These are phyloP conservation scores for Pseudorasbora parva DNA, from an alignment of 2,113 vertebrate genomes.

Conservation along the genomic window DNA sequence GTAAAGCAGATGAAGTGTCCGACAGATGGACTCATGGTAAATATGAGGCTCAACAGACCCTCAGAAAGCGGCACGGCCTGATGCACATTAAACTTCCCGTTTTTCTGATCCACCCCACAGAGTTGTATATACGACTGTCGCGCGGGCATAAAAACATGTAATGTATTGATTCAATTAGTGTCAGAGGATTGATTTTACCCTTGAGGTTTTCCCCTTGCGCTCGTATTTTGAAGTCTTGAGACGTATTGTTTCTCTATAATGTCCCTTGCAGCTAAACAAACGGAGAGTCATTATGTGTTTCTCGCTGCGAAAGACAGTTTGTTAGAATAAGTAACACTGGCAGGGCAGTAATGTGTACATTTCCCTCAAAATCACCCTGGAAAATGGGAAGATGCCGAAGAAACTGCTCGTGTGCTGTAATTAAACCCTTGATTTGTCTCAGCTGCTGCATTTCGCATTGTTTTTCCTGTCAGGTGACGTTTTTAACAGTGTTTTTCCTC, in stretches of 20 bases:
- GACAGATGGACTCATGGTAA: not conserved
- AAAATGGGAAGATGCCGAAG: not conserved
- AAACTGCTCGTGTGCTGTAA: not conserved
- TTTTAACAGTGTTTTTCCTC: not conserved
- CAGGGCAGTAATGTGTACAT: conserved; percentile 2
- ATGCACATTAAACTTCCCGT: conserved; percentile 1
- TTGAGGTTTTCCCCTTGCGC: not conserved
- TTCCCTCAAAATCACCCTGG: not conserved
- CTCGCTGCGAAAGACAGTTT: conserved; percentile 18
- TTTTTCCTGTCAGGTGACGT: not conserved
- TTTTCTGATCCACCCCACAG: not conserved
- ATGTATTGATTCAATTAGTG: conserved; percentile 31
- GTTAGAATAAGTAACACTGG: conserved; percentile 7
- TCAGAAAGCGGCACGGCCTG: not conserved
- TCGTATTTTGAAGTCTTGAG: conserved; percentile 9
- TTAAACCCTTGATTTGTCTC: conserved; percentile 25
- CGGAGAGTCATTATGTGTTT: conserved; percentile 21
- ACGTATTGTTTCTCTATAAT: not conserved
- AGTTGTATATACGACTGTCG: conserved; percentile 27
- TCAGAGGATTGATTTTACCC: conserved; percentile 30
- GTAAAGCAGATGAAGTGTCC: not conserved
- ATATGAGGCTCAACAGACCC: not conserved
- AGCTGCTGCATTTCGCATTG: not conserved
- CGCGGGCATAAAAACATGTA: conserved; percentile 16
- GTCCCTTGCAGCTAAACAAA: conserved; percentile 27